A percentile compares a stretch with the other conserved stretches of the same genome.
Evolutionary conservation across 2,797 vertebrate species (phyloP).

Genomic region (Poecilia picta): DNA sequence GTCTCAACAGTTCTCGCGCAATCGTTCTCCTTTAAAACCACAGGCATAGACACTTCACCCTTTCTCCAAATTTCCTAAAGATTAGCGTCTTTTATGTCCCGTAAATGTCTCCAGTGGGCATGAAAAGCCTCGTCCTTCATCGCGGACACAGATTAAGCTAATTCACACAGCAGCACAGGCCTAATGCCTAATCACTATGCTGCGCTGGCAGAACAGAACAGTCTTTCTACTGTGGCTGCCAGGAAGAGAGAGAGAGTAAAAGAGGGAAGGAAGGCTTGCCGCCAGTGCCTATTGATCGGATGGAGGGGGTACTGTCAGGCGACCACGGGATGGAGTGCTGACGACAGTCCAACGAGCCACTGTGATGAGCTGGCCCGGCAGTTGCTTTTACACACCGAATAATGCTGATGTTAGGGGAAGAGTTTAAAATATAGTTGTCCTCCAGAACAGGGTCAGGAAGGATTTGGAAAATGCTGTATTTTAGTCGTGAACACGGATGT

Average conservation of each 20-base stretch:
- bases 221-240: conserved; percentile 65
- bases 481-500: conserved; percentile 9
- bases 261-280: conserved; percentile 65
- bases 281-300: conserved; percentile 76
- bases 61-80: conserved; percentile 69
- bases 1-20: conserved; percentile 40
- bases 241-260: conserved; percentile 38
- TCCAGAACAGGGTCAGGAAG: conserved; percentile 36
- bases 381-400: conserved; percentile 41
- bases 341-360: conserved; percentile 73
- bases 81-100: conserved; percentile 73
- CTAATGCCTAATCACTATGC: conserved; percentile 79
- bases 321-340: conserved; percentile 79
- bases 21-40: conserved; percentile 26
- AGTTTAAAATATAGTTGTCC: conserved; percentile 57
- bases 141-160: conserved; percentile 78
- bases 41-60: conserved; percentile 26
- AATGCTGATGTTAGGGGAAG: conserved; percentile 62
- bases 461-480: conserved; percentile 32
- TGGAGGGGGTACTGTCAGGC: conserved; percentile 68
- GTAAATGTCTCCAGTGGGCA: conserved; percentile 71
- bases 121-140: conserved; percentile 77
- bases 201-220: conserved; percentile 71
- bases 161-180: conserved; percentile 74
- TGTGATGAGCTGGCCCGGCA: conserved; percentile 62